Base-by-base conservation (phyloP, 2,113 vertebrate species). In the Turdus rufiventris region DNA sequence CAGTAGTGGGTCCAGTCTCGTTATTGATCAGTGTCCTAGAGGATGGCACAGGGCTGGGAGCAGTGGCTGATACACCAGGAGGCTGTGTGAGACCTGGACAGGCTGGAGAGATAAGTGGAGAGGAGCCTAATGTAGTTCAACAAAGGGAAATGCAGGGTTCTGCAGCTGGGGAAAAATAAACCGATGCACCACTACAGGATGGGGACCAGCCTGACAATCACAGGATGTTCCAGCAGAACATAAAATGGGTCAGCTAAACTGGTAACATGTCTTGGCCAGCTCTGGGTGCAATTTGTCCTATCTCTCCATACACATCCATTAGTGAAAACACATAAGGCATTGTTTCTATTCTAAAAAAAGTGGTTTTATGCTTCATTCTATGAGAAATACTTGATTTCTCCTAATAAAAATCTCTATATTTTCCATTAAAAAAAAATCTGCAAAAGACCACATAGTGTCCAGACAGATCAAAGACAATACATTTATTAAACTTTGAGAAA, bases 401-500 rank as follows among this genome's bases (percentile, higher is more conserved):
- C 40, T 65, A 23, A 50, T 36, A 84, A 74, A 86, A 33, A 38
- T 38, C 38, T 60, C 4, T n/a, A 6, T 67, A 6, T 67, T 81
- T 60, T 74, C 31, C 20, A 56, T 51, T 56, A 23, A 1, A 86
- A 74, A 73, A 31, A 48, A 42, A 75, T 45, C 47, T 82, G 53
- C 36, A 94, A 97, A 23, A 96, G 94, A 95, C 1, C 83, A 79
- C 84, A 72, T 34, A 79, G 18, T 72, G 11, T 71, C 34, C 79
- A 91, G 94, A 95, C 12, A 84, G 85, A 91, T 98, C 96, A 97
- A 98, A 97, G 98, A 98, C 98, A 98, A 98, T 98, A 98, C 98
- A 98, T 98, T 98, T 98, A 98, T 98, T 98, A 97, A 98, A 98
- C 96, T 98, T 97, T 57, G 79, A 98, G 97, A 97, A 97, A 97